Evolutionary conservation across 1,140 invertebrate species (phyloP), one percentile per base, ranked within the genome.

Genomic region (Tetramorium simillimum): DNA sequence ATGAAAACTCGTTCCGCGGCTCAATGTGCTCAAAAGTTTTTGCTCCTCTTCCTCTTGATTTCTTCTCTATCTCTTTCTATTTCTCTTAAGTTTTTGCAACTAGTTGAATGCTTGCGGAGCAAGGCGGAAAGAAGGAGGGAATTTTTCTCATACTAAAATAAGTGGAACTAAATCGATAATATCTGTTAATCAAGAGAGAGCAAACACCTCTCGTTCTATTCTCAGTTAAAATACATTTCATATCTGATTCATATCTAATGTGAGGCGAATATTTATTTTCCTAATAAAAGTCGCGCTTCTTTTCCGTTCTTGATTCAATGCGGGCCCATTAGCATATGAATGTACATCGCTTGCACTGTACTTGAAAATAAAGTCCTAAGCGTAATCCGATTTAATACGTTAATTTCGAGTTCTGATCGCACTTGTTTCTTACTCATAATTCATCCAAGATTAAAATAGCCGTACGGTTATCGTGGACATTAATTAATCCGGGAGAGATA

Each of bases 401-500:
- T 73, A 73, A 73, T 84, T 73, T 84, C 69, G n/a, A 49, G 7
- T 84, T 37, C 56, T 49, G 69, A 75, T 62, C 43, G 53, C 80
- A 43, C 43, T 46, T 60, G 5, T 84, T 84, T 60, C 28, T 49
- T 73, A 73, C 24, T 6, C 53, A 49, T 58, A 37, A 75, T 9
- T 73, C 28, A 62, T 37, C 40, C 53, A n/a, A 58, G 67, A 73
- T 73, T 82, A 58, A 60, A 82, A 82, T n/a, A 49, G 46, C 24
- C 28, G 16, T 24, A 46, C 18, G 69, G 40, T 49, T 75, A 84
- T 84, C 56, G 56, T 46, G 40, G 21, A 84, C 75, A 84, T 62
- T 84, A 84, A 84, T 84, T 75, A 84, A 84, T 84, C 28, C 49
- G 37, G n/a, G n/a, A 53, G 53, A 84, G 69, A 84, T 53, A 73